phyloP scores from a whole-genome alignment of 2,888 invertebrate genomes.

The Alsophila aescularia region DNA sequence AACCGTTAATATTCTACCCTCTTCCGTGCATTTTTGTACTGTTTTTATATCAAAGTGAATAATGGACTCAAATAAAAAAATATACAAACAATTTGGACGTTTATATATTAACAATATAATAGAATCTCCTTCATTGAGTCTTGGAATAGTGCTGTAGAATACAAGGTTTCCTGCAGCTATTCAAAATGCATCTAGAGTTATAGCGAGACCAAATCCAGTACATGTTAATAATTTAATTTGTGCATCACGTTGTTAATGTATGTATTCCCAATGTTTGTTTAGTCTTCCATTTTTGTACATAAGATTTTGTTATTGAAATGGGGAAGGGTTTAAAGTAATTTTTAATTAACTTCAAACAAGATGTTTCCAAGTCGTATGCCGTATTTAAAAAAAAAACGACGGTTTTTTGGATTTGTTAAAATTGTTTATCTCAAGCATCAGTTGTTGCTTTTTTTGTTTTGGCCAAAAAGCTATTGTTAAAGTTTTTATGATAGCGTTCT shows the following conservation, averaged over 20 bases:
- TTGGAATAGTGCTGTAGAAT: conserved; percentile 22
- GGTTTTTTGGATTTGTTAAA: too few species aligned
- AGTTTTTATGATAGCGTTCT: background rate
- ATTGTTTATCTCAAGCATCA: background rate
- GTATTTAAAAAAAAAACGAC: too few species aligned
- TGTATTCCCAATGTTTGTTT: conserved; percentile 16
- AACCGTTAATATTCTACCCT: conserved; percentile 19
- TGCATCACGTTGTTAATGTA: conserved; percentile 15
- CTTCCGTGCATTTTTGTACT: conserved; percentile 25
- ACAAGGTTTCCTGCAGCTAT: background rate
- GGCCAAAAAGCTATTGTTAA: background rate
- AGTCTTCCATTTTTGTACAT: conserved; percentile 36
- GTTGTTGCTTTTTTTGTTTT: background rate
- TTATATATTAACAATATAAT: background rate
- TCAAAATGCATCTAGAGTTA: background rate
- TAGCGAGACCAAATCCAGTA: conserved; percentile 23
- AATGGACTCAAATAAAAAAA: background rate
- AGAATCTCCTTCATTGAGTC: conserved; percentile 35
- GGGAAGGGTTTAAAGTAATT: conserved; percentile 16
- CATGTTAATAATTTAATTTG: conserved; percentile 23
- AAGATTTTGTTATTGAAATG: conserved; percentile 25
- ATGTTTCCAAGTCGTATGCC: too few species aligned
- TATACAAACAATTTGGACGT: too few species aligned
- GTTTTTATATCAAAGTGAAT: conserved; percentile 21
- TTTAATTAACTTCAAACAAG: too few species aligned